Evolutionary conservation across 2,113 vertebrate genomes (phyloP).

Genomic region (Myanophis thanlyinensis): DNA sequence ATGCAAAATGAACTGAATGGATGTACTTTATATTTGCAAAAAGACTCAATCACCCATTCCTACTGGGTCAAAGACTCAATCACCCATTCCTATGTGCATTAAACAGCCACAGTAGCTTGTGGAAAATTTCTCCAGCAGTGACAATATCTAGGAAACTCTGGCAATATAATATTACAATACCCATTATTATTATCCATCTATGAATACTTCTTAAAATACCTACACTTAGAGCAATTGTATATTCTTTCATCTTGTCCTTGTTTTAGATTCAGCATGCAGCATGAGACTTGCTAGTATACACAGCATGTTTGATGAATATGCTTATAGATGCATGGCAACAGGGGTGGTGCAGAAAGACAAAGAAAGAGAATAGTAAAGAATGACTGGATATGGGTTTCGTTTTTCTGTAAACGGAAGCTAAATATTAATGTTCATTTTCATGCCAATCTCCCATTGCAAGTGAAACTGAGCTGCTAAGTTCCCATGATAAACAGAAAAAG

Average conservation of each 20-base stretch:
- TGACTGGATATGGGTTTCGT: not conserved
- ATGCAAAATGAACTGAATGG: slow-evolving; percentile 37
- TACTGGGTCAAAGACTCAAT: slow-evolving; percentile 32
- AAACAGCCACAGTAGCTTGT: slow-evolving; percentile 5
- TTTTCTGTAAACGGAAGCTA: not conserved
- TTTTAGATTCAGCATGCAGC: not conserved
- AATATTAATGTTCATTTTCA: not conserved
- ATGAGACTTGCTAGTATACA: not conserved
- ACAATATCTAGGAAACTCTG: slow-evolving; percentile 18
- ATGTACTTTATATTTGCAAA: slow-evolving; percentile 5
- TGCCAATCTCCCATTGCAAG: not conserved
- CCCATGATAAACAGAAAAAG: not conserved
- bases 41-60: slow-evolving; percentile 24
- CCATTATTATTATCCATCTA: slow-evolving; percentile 11
- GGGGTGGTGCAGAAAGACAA: not conserved
- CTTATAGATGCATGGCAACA: not conserved
- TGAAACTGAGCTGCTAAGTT: not conserved
- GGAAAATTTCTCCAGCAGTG: not conserved
- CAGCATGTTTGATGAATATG: not conserved
- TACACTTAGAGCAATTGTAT: not conserved
- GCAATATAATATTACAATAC: slow-evolving; percentile 14
- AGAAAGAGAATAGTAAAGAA: not conserved
- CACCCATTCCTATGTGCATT: slow-evolving; percentile 38
- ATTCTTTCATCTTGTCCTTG: not conserved
- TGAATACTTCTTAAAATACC: slow-evolving; percentile 14